These are phyloP conservation scores for Cossypha heuglini DNA, from an alignment of 2,797 vertebrate genomes.

Conservation along the genomic window DNA sequence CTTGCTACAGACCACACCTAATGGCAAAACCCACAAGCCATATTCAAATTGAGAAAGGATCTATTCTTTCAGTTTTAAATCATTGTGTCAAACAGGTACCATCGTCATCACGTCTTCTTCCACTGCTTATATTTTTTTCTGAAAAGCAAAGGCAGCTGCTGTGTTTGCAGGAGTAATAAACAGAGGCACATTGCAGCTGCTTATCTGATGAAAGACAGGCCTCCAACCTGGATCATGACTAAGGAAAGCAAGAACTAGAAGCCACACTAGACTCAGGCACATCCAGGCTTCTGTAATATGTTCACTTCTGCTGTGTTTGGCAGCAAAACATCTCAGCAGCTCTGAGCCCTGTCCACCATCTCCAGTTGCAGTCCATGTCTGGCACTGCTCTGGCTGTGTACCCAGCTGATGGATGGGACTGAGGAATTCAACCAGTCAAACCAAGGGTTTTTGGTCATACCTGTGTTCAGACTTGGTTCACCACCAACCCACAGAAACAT, in stretches of 20 bases:
- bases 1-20: neutral
- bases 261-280: neutral
- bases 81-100: neutral
- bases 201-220: neutral
- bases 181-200: neutral
- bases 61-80: neutral
- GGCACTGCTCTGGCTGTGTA: neutral
- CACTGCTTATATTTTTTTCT: neutral
- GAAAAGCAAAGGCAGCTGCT: neutral
- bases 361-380: neutral
- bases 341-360: neutral
- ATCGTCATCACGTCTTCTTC: fast-evolving
- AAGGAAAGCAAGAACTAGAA: neutral
- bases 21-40: neutral
- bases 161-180: neutral
- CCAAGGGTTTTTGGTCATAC: neutral
- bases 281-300: neutral
- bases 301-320: neutral
- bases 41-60: neutral
- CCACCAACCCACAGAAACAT: fast-evolving
- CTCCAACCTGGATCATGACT: neutral
- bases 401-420: neutral
- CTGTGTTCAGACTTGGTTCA: neutral
- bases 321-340: neutral
- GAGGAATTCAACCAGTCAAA: neutral